Percentiles rank a stretch among this genome's conserved stretches.
phyloP scores from a whole-genome alignment of 2,888 invertebrate species.

The Parelbella ahira region DNA sequence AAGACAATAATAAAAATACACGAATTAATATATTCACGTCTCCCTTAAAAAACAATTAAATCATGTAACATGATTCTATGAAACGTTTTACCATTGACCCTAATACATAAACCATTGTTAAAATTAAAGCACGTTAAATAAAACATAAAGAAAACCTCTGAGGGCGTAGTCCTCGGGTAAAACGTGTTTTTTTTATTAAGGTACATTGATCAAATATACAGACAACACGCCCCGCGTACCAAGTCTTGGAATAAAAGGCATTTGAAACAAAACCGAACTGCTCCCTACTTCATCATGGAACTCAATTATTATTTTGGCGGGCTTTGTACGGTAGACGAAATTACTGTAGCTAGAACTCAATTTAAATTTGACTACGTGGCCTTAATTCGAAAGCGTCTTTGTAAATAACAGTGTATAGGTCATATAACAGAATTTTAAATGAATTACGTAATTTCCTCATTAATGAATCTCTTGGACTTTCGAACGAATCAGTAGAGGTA shows the following conservation, averaged over 20 bases:
- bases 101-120: too few species aligned
- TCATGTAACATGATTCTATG: too few species aligned
- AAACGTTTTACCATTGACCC: too few species aligned
- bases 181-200: too few species aligned
- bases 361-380: conserved; percentile 62
- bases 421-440: conserved; percentile 49
- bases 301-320: conserved; percentile 68
- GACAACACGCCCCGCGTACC: not conserved
- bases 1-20: too few species aligned
- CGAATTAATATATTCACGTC: too few species aligned
- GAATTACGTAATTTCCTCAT: conserved; percentile 39
- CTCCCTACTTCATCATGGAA: conserved; percentile 37
- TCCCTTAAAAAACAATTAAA: too few species aligned
- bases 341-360: conserved; percentile 65
- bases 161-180: too few species aligned
- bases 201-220: not conserved
- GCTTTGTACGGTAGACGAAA: conserved; percentile 50
- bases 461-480: conserved; percentile 12
- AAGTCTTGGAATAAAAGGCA: conserved; percentile 13
- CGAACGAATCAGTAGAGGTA: conserved; percentile 10
- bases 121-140: too few species aligned
- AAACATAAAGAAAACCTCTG: too few species aligned
- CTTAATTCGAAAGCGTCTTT: conserved; percentile 48
- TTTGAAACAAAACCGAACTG: conserved; percentile 31
- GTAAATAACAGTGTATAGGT: conserved; percentile 36